Base-by-base conservation (phyloP, 2,797 vertebrate species). In the Vespertilio murinus region DNA sequence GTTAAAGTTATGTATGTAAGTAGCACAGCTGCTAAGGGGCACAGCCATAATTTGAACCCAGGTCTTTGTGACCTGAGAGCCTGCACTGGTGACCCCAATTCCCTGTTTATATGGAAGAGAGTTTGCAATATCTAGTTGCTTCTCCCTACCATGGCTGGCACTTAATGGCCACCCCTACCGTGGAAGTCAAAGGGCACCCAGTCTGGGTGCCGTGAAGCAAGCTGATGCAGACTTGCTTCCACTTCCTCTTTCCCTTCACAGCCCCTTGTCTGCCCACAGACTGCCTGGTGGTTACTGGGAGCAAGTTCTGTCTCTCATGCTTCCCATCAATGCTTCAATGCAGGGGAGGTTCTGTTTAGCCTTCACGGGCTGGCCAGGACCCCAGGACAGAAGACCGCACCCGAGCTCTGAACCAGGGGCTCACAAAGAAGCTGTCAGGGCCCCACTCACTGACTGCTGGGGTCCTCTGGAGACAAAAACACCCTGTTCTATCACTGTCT, bases 311-410 rank as follows among this genome's bases (percentile, higher is more conserved):
- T 33, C 42, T 22, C 23, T 28, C 7, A 17, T 2, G 14, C 12
- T 67, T 64, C 20, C 35, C 20, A 7, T 22, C 52, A 54, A 1
- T 8, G 23, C 40, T 40, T 49, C 42, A 4, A 0, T 47, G 35
- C n/a, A 20, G 13, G 0, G 4, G 0, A 7, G 28, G 28, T 30
- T 54, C 20, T 8, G 17, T 6, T 13, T 9, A 2, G 17, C 16
- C 56, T 54, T 45, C 5, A 5, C 1, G 14, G n/a, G 52, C 42
- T 13, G 45, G 22, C 22, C 3, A 4, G 22, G 45, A 64, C 38
- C 70, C 71, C 17, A 11, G 54, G 22, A 30, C 23, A 11, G 33
- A 4, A 8, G 1, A 42, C 9, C 22, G 49, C 2, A 11, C 52
- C 28, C 10, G 45, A 30, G 3, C 67, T 25, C 49, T 61, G 74